Conservation (phyloP, 23 tunicate genomes). For the Oikopleura vanhoeffeni region DNA sequence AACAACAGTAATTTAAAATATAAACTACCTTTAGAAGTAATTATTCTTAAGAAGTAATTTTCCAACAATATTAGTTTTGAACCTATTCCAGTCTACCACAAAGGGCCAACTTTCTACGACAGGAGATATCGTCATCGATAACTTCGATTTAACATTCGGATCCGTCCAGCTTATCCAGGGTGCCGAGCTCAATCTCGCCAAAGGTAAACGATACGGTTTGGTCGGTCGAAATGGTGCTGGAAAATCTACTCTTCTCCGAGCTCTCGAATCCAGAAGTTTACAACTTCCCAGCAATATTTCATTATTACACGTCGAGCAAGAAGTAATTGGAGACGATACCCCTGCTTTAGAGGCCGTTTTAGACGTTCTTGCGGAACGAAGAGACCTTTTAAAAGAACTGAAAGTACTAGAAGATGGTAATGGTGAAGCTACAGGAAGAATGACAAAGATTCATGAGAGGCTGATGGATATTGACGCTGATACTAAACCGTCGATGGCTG, state of each 20-base stretch:
- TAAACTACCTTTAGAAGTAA: conserved; percentile 28
- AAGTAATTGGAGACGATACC: conserved; percentile 96
- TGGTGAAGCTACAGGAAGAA: conserved; percentile 18
- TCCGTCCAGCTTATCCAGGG: conserved; percentile 52
- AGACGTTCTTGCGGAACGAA: conserved; percentile 44
- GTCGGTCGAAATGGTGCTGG: conserved; percentile 97
- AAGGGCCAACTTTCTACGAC: neutral
- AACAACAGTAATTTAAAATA: too few relatives aligned
- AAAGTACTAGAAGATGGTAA: conserved; percentile 17
- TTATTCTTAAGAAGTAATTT: too few relatives aligned
- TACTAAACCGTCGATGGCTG: conserved; percentile 62
- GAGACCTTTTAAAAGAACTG: conserved; percentile 35
- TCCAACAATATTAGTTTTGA: too few relatives aligned
- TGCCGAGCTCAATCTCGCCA: conserved; percentile 57
- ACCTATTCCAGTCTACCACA: neutral
- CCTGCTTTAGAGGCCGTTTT: conserved; percentile 35
- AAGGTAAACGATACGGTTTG: conserved; percentile 73
- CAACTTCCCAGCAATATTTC: conserved; percentile 46
- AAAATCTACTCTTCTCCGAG: conserved; percentile 69
- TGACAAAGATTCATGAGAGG: conserved; percentile 32
- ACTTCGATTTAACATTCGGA: conserved; percentile 84
- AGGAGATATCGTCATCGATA: conserved; percentile 74
- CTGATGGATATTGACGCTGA: conserved; percentile 82
- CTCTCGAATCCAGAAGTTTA: conserved; percentile 24
- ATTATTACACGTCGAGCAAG: conserved; percentile 87